These are phyloP conservation scores for Branchellion lobata DNA, from an alignment of 2,888 invertebrate species.

Conservation along the genomic window DNA sequence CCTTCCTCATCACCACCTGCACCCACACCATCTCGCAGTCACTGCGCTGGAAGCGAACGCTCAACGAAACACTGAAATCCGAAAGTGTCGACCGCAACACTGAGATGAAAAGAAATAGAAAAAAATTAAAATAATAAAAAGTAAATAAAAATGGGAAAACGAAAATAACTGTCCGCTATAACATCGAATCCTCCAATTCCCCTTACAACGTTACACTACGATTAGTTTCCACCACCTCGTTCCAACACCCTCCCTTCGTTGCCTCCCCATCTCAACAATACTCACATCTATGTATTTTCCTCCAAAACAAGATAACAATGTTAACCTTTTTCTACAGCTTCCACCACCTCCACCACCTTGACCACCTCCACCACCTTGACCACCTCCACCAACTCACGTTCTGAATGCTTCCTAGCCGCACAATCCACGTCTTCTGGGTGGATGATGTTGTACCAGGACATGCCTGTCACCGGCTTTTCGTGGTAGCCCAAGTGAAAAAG, in stretches of 20 bases:
- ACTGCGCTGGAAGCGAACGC: constrained; percentile 34
- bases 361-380: too few relatives aligned
- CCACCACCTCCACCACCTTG: too few relatives aligned
- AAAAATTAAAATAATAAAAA: not conserved
- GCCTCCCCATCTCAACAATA: too few relatives aligned
- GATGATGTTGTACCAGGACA: constrained; percentile 42
- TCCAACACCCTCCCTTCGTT: too few relatives aligned
- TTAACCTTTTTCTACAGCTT: too few relatives aligned
- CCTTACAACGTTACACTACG: too few relatives aligned
- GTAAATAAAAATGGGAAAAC: not conserved
- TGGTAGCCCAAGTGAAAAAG: constrained; percentile 31
- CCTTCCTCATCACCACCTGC: constrained; percentile 25
- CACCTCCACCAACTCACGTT: too few relatives aligned
- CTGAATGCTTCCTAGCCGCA: constrained; percentile 35
- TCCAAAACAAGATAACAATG: too few relatives aligned
- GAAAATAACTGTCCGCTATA: constrained; percentile 1
- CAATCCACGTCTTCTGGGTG: constrained; percentile 36
- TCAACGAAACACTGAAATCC: constrained; percentile 8
- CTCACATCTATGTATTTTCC: too few relatives aligned
- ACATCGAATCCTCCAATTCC: too few relatives aligned
- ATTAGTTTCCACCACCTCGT: too few relatives aligned
- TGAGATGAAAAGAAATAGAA: constrained; percentile 2
- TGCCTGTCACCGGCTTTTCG: not conserved
- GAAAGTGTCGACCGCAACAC: not conserved
- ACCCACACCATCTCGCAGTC: constrained; percentile 32